Percentiles rank a stretch among this genome's conserved stretches.
These are phyloP conservation scores for Struthio camelus DNA, from an alignment of 2,113 vertebrate species.

Conservation along the genomic window DNA sequence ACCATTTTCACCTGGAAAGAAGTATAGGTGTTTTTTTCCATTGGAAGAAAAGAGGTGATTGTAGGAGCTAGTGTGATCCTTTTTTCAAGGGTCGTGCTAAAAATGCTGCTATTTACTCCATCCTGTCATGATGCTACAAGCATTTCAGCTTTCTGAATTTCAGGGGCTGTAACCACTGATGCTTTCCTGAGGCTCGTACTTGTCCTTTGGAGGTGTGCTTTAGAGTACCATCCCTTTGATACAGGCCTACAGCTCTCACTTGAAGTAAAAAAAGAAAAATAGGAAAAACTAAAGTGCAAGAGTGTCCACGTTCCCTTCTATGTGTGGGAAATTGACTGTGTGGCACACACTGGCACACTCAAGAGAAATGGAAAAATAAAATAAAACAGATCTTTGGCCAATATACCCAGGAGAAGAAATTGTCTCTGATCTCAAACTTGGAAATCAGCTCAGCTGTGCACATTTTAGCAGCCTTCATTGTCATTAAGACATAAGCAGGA, in stretches of 20 bases:
- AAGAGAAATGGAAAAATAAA: not conserved
- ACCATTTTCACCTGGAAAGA: not conserved
- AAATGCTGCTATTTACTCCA: not conserved
- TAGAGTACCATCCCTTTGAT: not conserved
- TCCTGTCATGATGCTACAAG: not conserved
- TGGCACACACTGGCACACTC: not conserved
- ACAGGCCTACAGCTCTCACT: not conserved
- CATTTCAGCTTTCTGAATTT: constrained; percentile 14
- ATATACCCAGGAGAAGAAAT: not conserved
- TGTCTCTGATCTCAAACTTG: not conserved
- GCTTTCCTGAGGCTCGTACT: not conserved
- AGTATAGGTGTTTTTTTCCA: not conserved
- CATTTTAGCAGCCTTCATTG: not conserved
- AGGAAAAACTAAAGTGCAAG: not conserved
- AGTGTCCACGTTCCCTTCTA: not conserved
- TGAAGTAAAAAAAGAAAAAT: not conserved
- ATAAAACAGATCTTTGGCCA: not conserved
- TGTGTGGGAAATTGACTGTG: not conserved
- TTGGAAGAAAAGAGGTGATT: not conserved
- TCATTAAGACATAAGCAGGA: not conserved
- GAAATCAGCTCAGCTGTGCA: not conserved
- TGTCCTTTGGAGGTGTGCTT: not conserved
- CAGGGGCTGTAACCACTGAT: not conserved
- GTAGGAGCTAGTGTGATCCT: not conserved
- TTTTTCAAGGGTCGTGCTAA: constrained; percentile 10